A percentile compares a stretch with the other conserved stretches of the same genome.
These are phyloP conservation scores for Oxytorus armatus DNA, from an alignment of 2,888 invertebrate species.

Conservation along the genomic window DNA sequence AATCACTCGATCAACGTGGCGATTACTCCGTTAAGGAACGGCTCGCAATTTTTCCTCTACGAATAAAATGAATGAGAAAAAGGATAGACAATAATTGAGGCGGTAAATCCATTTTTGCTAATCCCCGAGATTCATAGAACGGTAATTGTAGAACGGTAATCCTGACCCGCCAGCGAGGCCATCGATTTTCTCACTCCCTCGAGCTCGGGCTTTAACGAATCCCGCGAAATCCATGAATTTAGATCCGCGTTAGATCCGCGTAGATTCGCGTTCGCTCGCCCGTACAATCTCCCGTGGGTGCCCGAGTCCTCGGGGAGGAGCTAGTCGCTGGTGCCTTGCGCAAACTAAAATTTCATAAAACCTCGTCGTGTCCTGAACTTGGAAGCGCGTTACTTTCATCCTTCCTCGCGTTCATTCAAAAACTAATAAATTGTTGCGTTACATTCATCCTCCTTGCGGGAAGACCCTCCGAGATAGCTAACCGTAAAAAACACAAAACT, in stretches of 20 bases:
- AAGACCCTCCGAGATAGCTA: no score
- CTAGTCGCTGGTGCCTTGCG: not conserved
- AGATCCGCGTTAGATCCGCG: no score
- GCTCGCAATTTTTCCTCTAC: no score
- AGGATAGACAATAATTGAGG: not conserved
- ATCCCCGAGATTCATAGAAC: slow-evolving; percentile 27
- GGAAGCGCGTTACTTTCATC: no score
- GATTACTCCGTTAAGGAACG: not conserved
- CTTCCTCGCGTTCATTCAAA: no score
- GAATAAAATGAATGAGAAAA: not conserved
- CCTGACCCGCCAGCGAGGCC: slow-evolving; percentile 14
- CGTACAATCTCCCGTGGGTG: slow-evolving; percentile 27
- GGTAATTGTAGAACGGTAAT: slow-evolving; percentile 33
- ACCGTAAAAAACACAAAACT: no score
- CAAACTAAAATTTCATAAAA: no score
- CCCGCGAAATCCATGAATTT: slow-evolving; percentile 61
- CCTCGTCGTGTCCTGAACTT: no score
- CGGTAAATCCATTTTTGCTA: slow-evolving; percentile 52
- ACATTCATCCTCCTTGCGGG: no score
- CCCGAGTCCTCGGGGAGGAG: slow-evolving; percentile 15
- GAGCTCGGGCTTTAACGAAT: not conserved
- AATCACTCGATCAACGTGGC: not conserved
- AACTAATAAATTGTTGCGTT: no score
- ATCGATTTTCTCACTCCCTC: slow-evolving; percentile 21
- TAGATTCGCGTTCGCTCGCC: slow-evolving; percentile 49